Evolutionary conservation across 2,797 vertebrate genomes (phyloP).

Genomic region (Channallabes apus): DNA sequence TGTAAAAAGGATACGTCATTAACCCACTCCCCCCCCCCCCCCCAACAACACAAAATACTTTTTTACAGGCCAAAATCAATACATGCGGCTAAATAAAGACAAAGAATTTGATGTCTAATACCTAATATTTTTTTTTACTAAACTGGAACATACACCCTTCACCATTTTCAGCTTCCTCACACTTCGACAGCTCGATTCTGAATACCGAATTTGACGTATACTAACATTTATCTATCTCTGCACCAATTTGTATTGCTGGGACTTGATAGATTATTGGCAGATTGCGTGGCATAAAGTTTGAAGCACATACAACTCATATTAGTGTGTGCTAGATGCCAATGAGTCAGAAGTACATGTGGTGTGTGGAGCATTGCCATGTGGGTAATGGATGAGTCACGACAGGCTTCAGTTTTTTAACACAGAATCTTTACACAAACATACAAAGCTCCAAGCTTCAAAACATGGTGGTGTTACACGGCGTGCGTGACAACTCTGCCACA

Average conservation of each 20-base stretch:
- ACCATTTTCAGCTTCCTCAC: background rate
- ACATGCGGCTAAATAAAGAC: background rate
- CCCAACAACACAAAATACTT: background rate
- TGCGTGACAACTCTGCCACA: background rate
- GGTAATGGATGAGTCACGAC: slow-evolving; percentile 43
- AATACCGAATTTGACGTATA: slow-evolving; percentile 11
- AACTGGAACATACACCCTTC: background rate
- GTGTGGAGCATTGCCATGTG: slow-evolving; percentile 8
- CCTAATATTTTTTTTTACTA: background rate
- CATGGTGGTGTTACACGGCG: background rate
- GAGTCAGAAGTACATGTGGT: background rate
- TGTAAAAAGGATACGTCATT: background rate
- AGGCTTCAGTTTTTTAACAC: slow-evolving; percentile 35
- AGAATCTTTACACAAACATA: background rate
- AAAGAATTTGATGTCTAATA: background rate
- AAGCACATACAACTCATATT: background rate
- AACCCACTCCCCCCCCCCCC: background rate
- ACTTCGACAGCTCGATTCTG: background rate
- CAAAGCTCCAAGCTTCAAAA: background rate
- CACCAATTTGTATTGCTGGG: too few species aligned
- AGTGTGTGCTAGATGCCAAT: background rate
- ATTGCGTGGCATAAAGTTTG: slow-evolving; percentile 21
- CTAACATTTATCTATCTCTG: background rate
- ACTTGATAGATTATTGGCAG: background rate
- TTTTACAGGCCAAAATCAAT: background rate